These are phyloP conservation scores for Mormyrus iriodes DNA, from an alignment of 2,113 vertebrate species.

Conservation along the genomic window DNA sequence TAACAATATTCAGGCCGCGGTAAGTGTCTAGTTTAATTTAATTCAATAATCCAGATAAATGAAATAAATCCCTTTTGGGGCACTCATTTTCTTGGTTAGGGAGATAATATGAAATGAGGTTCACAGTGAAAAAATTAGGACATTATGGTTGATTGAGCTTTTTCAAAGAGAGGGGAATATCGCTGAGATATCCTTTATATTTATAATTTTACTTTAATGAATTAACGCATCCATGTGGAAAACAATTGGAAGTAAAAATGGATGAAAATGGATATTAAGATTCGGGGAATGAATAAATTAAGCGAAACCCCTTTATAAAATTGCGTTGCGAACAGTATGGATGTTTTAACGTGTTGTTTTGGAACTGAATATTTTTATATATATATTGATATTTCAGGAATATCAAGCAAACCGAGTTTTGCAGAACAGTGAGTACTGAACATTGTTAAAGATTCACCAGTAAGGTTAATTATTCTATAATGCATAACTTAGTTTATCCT, in stretches of 20 bases:
- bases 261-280: slow-evolving; percentile 63
- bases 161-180: slow-evolving; percentile 74
- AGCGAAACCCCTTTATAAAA: slow-evolving; percentile 56
- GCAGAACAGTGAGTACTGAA: neutral
- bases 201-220: slow-evolving; percentile 77
- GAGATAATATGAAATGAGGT: slow-evolving; percentile 77
- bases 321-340: slow-evolving; percentile 44
- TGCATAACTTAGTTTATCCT: neutral
- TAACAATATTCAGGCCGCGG: slow-evolving; percentile 56
- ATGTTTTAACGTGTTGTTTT: slow-evolving; percentile 71
- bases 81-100: slow-evolving; percentile 65
- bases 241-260: slow-evolving; percentile 67
- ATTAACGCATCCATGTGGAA: slow-evolving; percentile 72
- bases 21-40: slow-evolving; percentile 76
- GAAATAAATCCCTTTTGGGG: slow-evolving; percentile 79
- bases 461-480: neutral
- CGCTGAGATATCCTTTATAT: slow-evolving; percentile 75
- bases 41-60: slow-evolving; percentile 78
- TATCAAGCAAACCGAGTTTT: neutral
- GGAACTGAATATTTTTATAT: slow-evolving; percentile 58
- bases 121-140: slow-evolving; percentile 71
- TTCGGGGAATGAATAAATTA: slow-evolving; percentile 65
- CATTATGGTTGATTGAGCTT: slow-evolving; percentile 76
- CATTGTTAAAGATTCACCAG: neutral
- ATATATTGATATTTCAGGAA: neutral